Conservation (phyloP, 2,797 vertebrate species). For the Sparidentex hasta region DNA sequence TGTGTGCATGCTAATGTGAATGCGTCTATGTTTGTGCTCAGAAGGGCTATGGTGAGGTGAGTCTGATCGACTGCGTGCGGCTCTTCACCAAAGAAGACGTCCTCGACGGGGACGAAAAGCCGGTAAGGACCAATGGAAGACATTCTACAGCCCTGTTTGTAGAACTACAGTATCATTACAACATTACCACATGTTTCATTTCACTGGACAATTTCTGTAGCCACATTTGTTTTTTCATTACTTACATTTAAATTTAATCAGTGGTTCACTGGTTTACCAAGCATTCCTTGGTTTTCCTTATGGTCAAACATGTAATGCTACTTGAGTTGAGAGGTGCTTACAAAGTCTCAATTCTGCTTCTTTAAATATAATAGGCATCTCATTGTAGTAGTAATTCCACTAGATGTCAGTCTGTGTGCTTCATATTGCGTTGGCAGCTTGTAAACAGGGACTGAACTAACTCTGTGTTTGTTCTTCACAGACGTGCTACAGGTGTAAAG, state of each 20-base stretch:
- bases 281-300: neutral
- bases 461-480: constrained; percentile 69
- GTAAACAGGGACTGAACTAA: constrained; percentile 8
- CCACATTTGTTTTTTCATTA: neutral
- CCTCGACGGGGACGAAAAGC: constrained; percentile 96
- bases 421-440: neutral
- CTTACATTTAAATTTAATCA: neutral
- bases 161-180: neutral
- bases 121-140: constrained; percentile 78
- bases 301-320: neutral
- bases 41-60: constrained; percentile 95
- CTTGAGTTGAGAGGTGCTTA: neutral
- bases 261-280: too few relatives aligned
- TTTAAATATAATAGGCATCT: neutral
- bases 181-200: neutral
- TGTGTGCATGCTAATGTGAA: constrained; percentile 58
- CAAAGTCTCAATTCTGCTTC: neutral
- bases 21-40: constrained; percentile 79
- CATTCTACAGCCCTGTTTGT: neutral
- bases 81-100: constrained; percentile 99
- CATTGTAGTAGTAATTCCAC: neutral
- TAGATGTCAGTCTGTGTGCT: neutral
- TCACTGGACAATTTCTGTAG: neutral
- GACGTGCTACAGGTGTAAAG: constrained; percentile 97
- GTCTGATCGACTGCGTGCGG: constrained; percentile 95